Evolutionary conservation across 2,797 vertebrate species (phyloP).

Genomic region (Bucorvus abyssinicus): DNA sequence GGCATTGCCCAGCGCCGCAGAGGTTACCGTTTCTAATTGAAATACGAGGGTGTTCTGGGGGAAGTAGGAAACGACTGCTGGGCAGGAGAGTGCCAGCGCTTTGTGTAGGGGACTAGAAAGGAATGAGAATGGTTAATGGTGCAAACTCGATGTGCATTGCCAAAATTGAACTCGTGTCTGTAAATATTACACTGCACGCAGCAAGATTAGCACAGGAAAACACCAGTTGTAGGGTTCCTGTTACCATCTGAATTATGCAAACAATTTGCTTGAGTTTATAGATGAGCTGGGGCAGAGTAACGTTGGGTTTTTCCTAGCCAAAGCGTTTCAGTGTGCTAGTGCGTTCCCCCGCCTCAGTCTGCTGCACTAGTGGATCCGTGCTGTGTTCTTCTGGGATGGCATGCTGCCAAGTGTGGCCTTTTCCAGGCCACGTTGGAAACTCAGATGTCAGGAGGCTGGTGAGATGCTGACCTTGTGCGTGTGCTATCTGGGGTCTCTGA

Average conservation of each 20-base stretch:
- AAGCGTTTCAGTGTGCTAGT: neutral
- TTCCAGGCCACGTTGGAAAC: neutral
- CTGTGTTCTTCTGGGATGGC: neutral
- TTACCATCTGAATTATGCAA: constrained; percentile 35
- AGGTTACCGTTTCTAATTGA: neutral
- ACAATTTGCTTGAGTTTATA: constrained; percentile 29
- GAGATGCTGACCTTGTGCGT: neutral
- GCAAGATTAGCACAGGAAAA: constrained; percentile 30
- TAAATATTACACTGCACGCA: neutral
- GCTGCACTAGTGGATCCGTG: neutral
- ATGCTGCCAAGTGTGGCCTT: neutral
- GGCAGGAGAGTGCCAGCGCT: neutral
- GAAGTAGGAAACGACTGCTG: neutral
- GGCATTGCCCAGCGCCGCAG: neutral
- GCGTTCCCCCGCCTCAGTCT: neutral
- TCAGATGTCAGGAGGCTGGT: neutral
- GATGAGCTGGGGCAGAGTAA: neutral
- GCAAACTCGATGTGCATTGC: neutral
- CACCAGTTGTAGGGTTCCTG: constrained; percentile 15
- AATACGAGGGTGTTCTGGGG: neutral
- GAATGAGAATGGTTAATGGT: constrained; percentile 1
- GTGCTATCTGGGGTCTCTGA: neutral
- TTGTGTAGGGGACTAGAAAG: neutral
- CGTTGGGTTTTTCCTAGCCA: neutral
- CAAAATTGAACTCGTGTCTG: constrained; percentile 48